Percentiles rank a stretch among this genome's conserved stretches.
Evolutionary conservation across 2,888 invertebrate genomes (phyloP).

Genomic region (Dasypolia templi): DNA sequence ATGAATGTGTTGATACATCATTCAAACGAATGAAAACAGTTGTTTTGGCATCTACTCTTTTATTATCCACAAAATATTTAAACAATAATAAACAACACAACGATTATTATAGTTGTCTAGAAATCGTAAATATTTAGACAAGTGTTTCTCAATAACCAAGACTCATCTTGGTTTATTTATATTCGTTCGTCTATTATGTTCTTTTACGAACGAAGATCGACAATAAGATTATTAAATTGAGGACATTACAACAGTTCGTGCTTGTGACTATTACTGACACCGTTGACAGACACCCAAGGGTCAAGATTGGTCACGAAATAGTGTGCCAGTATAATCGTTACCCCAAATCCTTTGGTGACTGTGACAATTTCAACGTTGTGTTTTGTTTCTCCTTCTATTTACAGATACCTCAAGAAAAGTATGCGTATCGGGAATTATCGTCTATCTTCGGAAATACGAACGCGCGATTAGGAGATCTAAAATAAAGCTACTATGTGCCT

Average conservation of each 20-base stretch:
- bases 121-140: slow-evolving; percentile 15
- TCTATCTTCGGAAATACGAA: not conserved
- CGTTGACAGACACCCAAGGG: slow-evolving; percentile 15
- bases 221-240: slow-evolving; percentile 22
- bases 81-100: not conserved
- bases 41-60: slow-evolving; percentile 1
- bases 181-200: not conserved
- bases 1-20: slow-evolving; percentile 12
- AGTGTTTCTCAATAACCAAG: not conserved
- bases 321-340: slow-evolving; percentile 9
- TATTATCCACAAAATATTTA: not conserved
- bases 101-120: not conserved
- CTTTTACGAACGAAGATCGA: slow-evolving; percentile 12
- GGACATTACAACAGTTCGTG: slow-evolving; percentile 16
- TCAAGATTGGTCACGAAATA: slow-evolving; percentile 24
- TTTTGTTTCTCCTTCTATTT: not conserved
- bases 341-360: slow-evolving; percentile 32
- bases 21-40: not conserved
- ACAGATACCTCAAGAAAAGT: too few species aligned
- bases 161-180: not conserved
- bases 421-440: not conserved
- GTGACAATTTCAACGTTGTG: slow-evolving; percentile 14
- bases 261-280: slow-evolving; percentile 4
- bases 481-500: not conserved
- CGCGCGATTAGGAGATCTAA: not conserved